Conservation (phyloP, 1,140 invertebrate genomes). For the Pygmarrhopalites habei region DNA sequence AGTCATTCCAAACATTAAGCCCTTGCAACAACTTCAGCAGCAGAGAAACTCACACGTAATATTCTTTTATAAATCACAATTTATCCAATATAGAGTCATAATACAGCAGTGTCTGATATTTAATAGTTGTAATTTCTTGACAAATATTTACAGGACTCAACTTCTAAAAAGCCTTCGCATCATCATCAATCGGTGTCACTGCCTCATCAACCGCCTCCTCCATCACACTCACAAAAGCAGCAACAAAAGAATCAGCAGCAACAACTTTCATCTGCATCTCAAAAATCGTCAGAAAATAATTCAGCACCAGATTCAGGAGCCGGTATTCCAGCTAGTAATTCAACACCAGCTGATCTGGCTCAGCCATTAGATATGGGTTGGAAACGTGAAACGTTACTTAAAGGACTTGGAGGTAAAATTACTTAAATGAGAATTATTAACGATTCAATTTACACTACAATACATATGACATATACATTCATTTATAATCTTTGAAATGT, state of each 20-base stretch:
- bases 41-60: neutral
- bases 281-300: neutral
- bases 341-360: conserved; percentile 43
- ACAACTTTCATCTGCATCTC: neutral
- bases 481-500: too few relatives aligned
- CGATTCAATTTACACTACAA: too few relatives aligned
- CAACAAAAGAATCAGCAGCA: neutral
- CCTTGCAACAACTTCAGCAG: neutral
- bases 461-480: too few relatives aligned
- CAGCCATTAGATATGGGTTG: conserved; percentile 74
- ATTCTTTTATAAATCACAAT: too few relatives aligned
- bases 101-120: too few relatives aligned
- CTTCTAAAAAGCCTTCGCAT: too few relatives aligned
- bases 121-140: too few relatives aligned
- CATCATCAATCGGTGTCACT: neutral
- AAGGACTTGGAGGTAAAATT: too few relatives aligned
- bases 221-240: neutral
- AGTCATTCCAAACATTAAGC: conserved; percentile 15
- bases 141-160: too few relatives aligned
- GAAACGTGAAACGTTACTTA: conserved; percentile 67
- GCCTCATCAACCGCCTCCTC: conserved; percentile 15
- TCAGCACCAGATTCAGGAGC: neutral
- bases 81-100: too few relatives aligned
- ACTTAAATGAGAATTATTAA: too few relatives aligned
- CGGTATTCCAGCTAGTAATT: conserved; percentile 8